Evolutionary conservation across 2,888 invertebrate species (phyloP).

Genomic region (Pollenia amentaria): DNA sequence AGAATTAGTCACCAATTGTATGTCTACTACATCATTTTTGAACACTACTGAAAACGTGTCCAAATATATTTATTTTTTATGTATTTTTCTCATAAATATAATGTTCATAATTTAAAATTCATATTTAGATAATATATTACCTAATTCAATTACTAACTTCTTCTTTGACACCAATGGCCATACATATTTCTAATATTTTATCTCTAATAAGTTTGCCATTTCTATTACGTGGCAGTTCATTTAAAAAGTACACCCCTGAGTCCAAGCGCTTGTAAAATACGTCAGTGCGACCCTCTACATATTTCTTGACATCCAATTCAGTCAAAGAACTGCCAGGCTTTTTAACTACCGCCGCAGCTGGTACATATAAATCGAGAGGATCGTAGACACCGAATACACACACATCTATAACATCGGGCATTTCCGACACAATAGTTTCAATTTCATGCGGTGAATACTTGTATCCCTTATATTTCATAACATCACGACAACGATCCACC

Average conservation of each 20-base stretch:
- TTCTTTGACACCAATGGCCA: not conserved
- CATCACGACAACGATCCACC: slow-evolving; percentile 80
- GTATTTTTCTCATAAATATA: no score
- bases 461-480: slow-evolving; percentile 77
- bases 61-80: no score
- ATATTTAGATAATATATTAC: no score
- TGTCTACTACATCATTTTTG: no score
- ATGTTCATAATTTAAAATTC: no score
- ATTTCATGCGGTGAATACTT: slow-evolving; percentile 63
- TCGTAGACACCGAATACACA: slow-evolving; percentile 74
- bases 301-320: slow-evolving; percentile 77
- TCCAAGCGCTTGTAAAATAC: slow-evolving; percentile 45
- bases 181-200: slow-evolving; percentile 49
- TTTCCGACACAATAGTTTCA: slow-evolving; percentile 44
- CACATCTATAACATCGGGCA: slow-evolving; percentile 62
- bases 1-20: no score
- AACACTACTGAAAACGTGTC: no score
- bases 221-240: slow-evolving; percentile 49
- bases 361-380: slow-evolving; percentile 78
- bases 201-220: slow-evolving; percentile 64
- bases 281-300: slow-evolving; percentile 59
- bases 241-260: slow-evolving; percentile 55
- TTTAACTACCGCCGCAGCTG: slow-evolving; percentile 80
- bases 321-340: slow-evolving; percentile 74
- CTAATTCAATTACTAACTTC: not conserved